Evolutionary conservation across 2,797 vertebrate species (phyloP), one percentile per base, ranked within the genome.

Genomic region (Myotis myotis): DNA sequence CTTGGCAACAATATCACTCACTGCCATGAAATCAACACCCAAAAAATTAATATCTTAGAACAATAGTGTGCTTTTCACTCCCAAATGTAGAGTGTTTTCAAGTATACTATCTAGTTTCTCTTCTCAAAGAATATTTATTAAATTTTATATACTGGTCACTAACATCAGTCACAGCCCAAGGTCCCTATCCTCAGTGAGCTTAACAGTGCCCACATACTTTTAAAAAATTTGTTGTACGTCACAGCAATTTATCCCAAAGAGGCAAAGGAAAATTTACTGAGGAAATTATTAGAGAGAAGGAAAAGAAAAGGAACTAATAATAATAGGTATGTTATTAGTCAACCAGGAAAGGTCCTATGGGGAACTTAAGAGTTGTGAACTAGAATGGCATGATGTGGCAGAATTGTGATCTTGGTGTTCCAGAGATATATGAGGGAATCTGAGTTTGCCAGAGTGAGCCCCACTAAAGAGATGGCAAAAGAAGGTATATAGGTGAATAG

Each of bases 211-310:
- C 4, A 33, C 30, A 60, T n/a, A 87, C n/a, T 92, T 92, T 78
- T 38, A 76, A 91, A 72, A 15, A 85, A 64, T 57, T 16, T 88
- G 62, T 47, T 47, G 47, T 60, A 80, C 4, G 33, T 71, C 30
- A 86, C 30, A 76, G 60, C 57, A 85, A 62, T 57, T 87, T 70
- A 90, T 53, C 38, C 64, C 85, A 85, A 89, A 89, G 28, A 90
- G 19, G 60, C 70, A 68, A 95, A 95, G 33, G 47, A 81, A 95
- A 97, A 62, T 33, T 83, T n/a, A 91, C 38, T 53, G 16, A 92
- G 25, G 55, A 94, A 93, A 96, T 38, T 53, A 89, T 36, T 51
- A 91, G 22, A 83, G 15, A 71, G 47, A n/a, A 72, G 70, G 23
- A 70, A 89, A 93, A 94, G 57, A 79, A 88, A 1, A 86, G 62